A percentile compares a stretch with the other conserved stretches of the same genome.
These are phyloP conservation scores for Clepsis dumicolana DNA, from an alignment of 2,888 invertebrate genomes.

Conservation along the genomic window DNA sequence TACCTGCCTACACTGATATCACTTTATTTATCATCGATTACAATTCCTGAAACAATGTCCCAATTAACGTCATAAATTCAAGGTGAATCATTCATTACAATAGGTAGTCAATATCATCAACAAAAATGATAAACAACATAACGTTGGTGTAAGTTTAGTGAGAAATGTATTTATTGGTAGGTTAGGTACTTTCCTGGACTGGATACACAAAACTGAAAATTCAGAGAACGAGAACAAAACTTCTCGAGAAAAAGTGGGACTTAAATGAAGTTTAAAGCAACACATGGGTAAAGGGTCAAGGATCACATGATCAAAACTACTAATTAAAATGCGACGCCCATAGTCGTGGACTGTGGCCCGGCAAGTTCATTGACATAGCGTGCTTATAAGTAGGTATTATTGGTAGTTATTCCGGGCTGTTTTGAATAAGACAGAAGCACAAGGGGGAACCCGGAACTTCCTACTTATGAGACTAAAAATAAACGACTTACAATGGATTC, in stretches of 20 bases:
- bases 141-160: not conserved
- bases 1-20: slow-evolving; percentile 1
- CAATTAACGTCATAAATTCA: slow-evolving; percentile 19
- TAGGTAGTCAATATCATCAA: slow-evolving; percentile 5
- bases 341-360: slow-evolving; percentile 19
- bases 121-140: slow-evolving; percentile 17
- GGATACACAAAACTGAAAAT: too few relatives aligned
- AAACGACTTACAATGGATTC: slow-evolving; percentile 30
- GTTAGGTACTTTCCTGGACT: too few relatives aligned
- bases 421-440: slow-evolving; percentile 33
- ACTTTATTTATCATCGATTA: slow-evolving; percentile 16
- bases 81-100: slow-evolving; percentile 19
- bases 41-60: slow-evolving; percentile 28
- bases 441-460: slow-evolving; percentile 42
- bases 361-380: slow-evolving; percentile 35
- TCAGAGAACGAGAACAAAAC: not conserved
- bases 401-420: slow-evolving; percentile 26
- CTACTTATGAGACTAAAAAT: slow-evolving; percentile 40
- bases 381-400: slow-evolving; percentile 28
- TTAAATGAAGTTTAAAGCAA: not conserved
- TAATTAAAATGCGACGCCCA: slow-evolving; percentile 26
- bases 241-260: not conserved
- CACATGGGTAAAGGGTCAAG: not conserved
- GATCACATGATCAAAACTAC: slow-evolving; percentile 8
- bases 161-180: not conserved